Percentiles rank a stretch among this genome's conserved stretches.
These are phyloP conservation scores for Pherbina coryleti DNA, from an alignment of 2,888 invertebrate genomes.

Conservation along the genomic window DNA sequence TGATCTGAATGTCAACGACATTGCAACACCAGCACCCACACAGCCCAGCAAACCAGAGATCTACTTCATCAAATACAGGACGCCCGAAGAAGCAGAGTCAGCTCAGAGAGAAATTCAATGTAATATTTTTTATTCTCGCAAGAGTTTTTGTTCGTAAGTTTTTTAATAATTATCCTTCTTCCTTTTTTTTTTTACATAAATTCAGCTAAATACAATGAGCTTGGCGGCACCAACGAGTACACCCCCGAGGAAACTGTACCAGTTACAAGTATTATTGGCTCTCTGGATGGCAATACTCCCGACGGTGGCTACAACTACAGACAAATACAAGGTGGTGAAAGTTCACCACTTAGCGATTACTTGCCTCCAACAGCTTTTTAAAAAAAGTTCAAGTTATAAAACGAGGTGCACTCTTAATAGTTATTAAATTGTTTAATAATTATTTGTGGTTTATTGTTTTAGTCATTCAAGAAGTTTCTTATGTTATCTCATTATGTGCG, in stretches of 20 bases:
- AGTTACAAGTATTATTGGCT: constrained; percentile 60
- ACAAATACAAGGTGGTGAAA: constrained; percentile 37
- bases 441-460: neutral
- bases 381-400: neutral
- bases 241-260: constrained; percentile 60
- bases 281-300: constrained; percentile 50
- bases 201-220: constrained; percentile 60
- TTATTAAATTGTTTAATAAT: neutral
- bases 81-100: constrained; percentile 63
- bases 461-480: neutral
- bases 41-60: constrained; percentile 63
- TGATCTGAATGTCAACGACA: constrained; percentile 59
- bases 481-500: too few species aligned
- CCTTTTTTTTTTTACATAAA: neutral
- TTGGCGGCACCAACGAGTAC: constrained; percentile 62
- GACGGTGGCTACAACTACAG: constrained; percentile 58
- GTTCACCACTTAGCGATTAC: constrained; percentile 31
- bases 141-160: constrained; percentile 34
- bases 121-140: constrained; percentile 32
- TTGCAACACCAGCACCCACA: constrained; percentile 56
- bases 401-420: neutral
- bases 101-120: constrained; percentile 66
- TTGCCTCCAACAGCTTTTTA: constrained; percentile 27
- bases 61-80: constrained; percentile 67
- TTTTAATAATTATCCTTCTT: neutral